Conservation (phyloP, 2,888 invertebrate species). For the Lottia gigantea region DNA sequence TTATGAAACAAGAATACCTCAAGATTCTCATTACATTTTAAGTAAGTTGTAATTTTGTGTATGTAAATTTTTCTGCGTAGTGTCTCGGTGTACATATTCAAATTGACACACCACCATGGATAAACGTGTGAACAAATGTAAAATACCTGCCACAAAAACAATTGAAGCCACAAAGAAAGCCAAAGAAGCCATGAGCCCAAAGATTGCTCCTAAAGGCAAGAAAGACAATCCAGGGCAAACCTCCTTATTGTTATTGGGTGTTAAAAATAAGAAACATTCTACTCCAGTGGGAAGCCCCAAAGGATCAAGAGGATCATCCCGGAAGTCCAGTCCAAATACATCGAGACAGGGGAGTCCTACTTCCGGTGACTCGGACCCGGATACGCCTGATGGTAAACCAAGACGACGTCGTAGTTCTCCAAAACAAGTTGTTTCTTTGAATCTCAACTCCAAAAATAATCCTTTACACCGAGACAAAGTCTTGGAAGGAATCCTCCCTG, state of each 20-base stretch:
- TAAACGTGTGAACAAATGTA: no score
- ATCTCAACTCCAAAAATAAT: conserved; percentile 7
- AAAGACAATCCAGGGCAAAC: neutral
- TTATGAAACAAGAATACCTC: no score
- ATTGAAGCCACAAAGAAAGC: neutral
- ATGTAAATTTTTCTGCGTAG: no score
- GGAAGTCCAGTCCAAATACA: neutral
- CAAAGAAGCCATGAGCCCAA: neutral
- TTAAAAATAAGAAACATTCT: neutral
- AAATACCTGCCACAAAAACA: no score
- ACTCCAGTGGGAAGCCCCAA: neutral
- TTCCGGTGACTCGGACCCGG: neutral
- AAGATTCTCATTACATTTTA: no score
- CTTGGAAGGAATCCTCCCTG: neutral
- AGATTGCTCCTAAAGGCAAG: neutral
- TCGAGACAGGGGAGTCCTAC: neutral
- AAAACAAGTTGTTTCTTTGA: neutral
- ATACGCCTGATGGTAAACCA: neutral
- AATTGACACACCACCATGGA: no score
- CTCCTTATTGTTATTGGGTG: no score
- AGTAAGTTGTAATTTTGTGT: no score
- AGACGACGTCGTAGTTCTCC: neutral
- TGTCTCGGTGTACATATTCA: no score
- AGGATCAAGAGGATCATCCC: neutral
- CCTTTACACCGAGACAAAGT: neutral